Conservation (phyloP, 2,888 invertebrate species). For the Erebia aethiops region DNA sequence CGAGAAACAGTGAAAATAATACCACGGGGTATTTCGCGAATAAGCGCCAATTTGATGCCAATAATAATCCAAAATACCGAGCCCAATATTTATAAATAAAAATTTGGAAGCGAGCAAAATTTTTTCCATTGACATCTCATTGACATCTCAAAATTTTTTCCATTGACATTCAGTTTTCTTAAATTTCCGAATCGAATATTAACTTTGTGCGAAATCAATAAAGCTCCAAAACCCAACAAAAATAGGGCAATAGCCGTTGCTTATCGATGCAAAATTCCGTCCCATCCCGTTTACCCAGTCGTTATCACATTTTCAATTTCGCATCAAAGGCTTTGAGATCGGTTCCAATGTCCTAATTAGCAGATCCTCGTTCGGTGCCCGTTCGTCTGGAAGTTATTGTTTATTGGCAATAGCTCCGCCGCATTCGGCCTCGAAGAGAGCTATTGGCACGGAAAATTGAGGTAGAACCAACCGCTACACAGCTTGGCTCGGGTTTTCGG, state of each 20-base stretch:
- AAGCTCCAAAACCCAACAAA: not conserved
- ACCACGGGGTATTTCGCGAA: too few relatives aligned
- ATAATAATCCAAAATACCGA: too few relatives aligned
- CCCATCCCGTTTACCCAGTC: slow-evolving; percentile 36
- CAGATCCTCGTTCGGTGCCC: slow-evolving; percentile 66
- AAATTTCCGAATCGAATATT: not conserved
- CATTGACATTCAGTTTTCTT: too few relatives aligned
- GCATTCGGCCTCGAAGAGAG: slow-evolving; percentile 54
- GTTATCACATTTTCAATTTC: slow-evolving; percentile 74
- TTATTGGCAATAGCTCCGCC: slow-evolving; percentile 76
- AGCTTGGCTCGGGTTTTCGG: slow-evolving; percentile 51
- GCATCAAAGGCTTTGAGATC: slow-evolving; percentile 77
- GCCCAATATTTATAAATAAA: too few relatives aligned
- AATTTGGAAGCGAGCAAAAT: too few relatives aligned
- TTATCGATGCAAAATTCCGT: slow-evolving; percentile 27
- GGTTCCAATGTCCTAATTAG: slow-evolving; percentile 77
- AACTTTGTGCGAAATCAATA: not conserved
- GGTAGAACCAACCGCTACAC: slow-evolving; percentile 64
- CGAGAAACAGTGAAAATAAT: too few relatives aligned
- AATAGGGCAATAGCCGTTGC: slow-evolving; percentile 16
- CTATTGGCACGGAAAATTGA: slow-evolving; percentile 78
- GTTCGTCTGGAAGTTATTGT: slow-evolving; percentile 77
- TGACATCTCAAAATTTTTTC: too few relatives aligned
- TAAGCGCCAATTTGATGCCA: too few relatives aligned
- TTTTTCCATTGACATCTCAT: too few relatives aligned